Conservation (phyloP, 2,113 vertebrate genomes). For the Lamprotornis superbus region DNA sequence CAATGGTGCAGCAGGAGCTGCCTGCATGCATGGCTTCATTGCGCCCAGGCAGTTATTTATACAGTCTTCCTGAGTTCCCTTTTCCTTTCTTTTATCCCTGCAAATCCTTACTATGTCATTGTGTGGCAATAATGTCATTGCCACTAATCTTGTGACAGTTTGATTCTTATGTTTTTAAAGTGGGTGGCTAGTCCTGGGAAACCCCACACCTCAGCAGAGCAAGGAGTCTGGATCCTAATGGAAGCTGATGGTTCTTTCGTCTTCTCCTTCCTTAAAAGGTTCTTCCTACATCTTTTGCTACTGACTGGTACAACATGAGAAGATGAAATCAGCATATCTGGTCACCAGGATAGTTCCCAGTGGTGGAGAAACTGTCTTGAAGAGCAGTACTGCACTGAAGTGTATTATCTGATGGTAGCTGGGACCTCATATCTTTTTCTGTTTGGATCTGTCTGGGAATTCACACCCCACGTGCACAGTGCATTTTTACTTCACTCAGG, state of each 20-base stretch:
- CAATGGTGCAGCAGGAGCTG: neutral
- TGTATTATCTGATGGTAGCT: neutral
- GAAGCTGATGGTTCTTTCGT: neutral
- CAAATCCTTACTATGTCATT: neutral
- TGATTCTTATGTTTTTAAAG: neutral
- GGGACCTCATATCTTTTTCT: neutral
- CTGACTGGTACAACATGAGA: neutral
- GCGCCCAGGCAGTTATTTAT: neutral
- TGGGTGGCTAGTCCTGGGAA: neutral
- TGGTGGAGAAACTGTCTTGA: neutral
- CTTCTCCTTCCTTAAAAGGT: neutral
- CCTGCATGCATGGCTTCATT: neutral
- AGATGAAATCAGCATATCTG: neutral
- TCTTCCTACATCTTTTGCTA: neutral
- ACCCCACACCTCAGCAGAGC: neutral
- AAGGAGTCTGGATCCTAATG: neutral
- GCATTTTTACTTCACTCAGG: neutral
- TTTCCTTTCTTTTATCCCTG: neutral
- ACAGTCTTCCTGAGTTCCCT: neutral
- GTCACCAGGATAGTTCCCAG: neutral
- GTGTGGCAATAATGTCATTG: neutral
- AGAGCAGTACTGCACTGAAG: neutral
- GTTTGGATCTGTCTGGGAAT: neutral
- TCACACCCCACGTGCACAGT: neutral
- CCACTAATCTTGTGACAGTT: neutral